These are phyloP conservation scores for Pinctada fucata DNA, from an alignment of 2,888 invertebrate genomes.

Conservation along the genomic window DNA sequence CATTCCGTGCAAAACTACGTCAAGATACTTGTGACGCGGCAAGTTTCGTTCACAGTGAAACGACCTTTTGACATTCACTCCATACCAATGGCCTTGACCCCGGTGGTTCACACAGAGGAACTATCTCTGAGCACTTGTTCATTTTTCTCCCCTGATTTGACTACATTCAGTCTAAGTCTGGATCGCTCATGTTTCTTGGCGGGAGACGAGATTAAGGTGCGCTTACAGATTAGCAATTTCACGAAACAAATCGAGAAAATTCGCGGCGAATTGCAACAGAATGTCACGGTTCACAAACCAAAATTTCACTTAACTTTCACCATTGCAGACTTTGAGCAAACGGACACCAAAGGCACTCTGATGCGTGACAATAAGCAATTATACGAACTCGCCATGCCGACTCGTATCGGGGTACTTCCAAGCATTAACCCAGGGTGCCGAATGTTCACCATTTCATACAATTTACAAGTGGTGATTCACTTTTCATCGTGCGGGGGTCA, in stretches of 20 bases:
- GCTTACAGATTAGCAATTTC: conserved; percentile 50
- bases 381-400: conserved; percentile 64
- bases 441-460: conserved; percentile 60
- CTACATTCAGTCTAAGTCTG: conserved; percentile 56
- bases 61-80: conserved; percentile 62
- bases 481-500: conserved; percentile 64
- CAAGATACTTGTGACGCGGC: conserved; percentile 62
- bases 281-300: conserved; percentile 46
- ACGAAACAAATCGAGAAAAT: conserved; percentile 59
- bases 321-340: conserved; percentile 50
- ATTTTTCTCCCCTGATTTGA: conserved; percentile 43
- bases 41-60: conserved; percentile 59
- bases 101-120: conserved; percentile 65
- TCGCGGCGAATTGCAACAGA: conserved; percentile 57
- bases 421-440: conserved; percentile 61
- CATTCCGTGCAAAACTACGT: conserved; percentile 54
- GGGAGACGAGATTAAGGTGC: conserved; percentile 66
- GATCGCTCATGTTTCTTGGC: conserved; percentile 67
- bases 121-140: conserved; percentile 62
- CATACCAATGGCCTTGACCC: conserved; percentile 61
- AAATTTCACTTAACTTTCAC: conserved; percentile 49
- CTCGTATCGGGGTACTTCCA: conserved; percentile 62
- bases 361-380: conserved; percentile 37
- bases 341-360: conserved; percentile 52
- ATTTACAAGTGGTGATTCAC: conserved; percentile 56